These are phyloP conservation scores for Pristis pectinata DNA, from an alignment of 2,797 vertebrate genomes.

Conservation along the genomic window DNA sequence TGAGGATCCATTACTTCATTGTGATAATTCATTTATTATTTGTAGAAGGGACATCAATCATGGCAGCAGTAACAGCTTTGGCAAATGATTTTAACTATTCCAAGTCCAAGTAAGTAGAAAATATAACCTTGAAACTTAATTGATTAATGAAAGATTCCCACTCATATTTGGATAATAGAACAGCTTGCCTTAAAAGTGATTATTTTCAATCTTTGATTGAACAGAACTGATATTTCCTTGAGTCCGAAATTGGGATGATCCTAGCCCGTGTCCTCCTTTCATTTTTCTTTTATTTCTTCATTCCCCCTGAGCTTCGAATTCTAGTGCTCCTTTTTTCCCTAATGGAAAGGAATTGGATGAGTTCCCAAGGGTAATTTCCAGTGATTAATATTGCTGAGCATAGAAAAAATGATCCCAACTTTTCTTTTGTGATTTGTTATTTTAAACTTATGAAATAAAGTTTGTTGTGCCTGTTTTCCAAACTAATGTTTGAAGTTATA, in stretches of 20 bases:
- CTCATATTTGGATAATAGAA: conserved; percentile 75
- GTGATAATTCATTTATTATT: conserved; percentile 99
- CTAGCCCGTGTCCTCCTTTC: neutral
- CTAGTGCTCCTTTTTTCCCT: neutral
- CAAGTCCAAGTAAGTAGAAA: conserved; percentile 74
- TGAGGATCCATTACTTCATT: conserved; percentile 99
- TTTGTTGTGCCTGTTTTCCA: no score
- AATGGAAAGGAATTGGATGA: no score
- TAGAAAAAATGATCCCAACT: no score
- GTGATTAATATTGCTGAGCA: no score
- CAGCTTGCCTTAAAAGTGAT: neutral
- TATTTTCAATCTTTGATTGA: neutral
- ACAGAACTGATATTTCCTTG: neutral
- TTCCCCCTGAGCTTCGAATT: neutral
- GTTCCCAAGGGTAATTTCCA: no score
- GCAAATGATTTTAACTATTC: conserved; percentile 94
- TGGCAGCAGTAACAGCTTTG: conserved; percentile 82
- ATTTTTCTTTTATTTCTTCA: neutral
- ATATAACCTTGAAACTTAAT: conserved; percentile 75
- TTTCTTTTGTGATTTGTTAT: no score
- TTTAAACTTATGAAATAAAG: no score
- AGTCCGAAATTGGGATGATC: neutral
- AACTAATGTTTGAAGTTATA: neutral
- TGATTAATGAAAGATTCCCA: conserved; percentile 73
- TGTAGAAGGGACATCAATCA: conserved; percentile 95